A percentile compares a stretch with the other conserved stretches of the same genome.
Evolutionary conservation across 1,140 invertebrate genomes (phyloP).

Genomic region (Diorhabda sublineata): DNA sequence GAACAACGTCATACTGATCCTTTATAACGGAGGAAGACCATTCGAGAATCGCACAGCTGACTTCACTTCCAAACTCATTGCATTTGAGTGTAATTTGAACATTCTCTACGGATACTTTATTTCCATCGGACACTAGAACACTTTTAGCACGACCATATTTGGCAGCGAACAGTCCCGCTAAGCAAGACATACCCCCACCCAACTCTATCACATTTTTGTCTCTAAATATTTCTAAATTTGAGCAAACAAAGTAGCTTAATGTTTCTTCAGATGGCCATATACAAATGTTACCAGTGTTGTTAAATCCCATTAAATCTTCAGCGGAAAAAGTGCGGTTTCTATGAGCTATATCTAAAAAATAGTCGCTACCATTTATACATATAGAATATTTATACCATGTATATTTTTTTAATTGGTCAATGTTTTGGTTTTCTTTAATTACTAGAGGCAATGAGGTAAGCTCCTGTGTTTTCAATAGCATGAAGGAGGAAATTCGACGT

Average conservation of each 20-base stretch:
- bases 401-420: slow-evolving; percentile 37
- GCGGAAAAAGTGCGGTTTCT: slow-evolving; percentile 61
- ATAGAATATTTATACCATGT: slow-evolving; percentile 57
- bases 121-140: slow-evolving; percentile 74
- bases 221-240: slow-evolving; percentile 62
- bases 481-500: slow-evolving; percentile 56
- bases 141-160: slow-evolving; percentile 58
- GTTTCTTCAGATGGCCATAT: slow-evolving; percentile 89
- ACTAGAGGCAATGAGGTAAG: slow-evolving; percentile 24
- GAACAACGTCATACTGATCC: slow-evolving; percentile 61
- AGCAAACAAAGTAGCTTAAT: slow-evolving; percentile 68
- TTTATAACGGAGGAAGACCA: slow-evolving; percentile 46
- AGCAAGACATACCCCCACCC: slow-evolving; percentile 81
- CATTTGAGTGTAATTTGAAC: slow-evolving; percentile 60
- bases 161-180: slow-evolving; percentile 72
- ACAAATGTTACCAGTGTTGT: slow-evolving; percentile 89
- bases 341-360: slow-evolving; percentile 55
- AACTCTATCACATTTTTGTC: slow-evolving; percentile 70
- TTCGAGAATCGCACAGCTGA: slow-evolving; percentile 48
- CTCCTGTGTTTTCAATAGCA: slow-evolving; percentile 49
- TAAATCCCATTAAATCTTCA: slow-evolving; percentile 75
- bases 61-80: slow-evolving; percentile 54
- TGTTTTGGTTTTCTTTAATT: slow-evolving; percentile 17
- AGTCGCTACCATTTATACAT: slow-evolving; percentile 46
- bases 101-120: slow-evolving; percentile 72